phyloP scores from a whole-genome alignment of 2,113 vertebrate genomes.

The Apodemus speciosus region DNA sequence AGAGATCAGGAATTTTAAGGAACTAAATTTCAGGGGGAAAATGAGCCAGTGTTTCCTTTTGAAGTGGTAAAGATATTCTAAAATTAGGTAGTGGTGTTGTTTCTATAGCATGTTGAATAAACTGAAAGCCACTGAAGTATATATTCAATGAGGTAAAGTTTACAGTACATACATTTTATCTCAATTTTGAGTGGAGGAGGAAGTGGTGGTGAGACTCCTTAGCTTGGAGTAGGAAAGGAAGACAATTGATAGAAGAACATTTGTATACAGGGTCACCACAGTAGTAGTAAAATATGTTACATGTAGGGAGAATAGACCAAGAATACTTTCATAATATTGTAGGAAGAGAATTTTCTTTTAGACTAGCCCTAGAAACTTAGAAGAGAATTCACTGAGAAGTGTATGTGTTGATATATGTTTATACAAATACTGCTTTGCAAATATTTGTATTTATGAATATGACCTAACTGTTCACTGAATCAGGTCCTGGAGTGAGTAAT shows the following conservation, averaged over 20 bases:
- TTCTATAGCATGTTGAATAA: neutral
- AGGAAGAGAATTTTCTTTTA: neutral
- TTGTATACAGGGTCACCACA: neutral
- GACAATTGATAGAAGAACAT: neutral
- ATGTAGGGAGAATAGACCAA: neutral
- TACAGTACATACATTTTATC: slow-evolving; percentile 24
- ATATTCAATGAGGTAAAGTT: neutral
- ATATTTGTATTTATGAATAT: neutral
- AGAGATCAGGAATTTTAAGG: neutral
- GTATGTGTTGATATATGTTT: neutral
- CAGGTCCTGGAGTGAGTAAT: neutral
- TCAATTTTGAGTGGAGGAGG: neutral
- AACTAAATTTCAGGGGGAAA: slow-evolving; percentile 40
- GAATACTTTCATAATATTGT: neutral
- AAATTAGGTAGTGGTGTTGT: neutral
- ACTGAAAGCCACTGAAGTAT: slow-evolving; percentile 22
- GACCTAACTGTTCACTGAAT: neutral
- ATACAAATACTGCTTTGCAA: neutral
- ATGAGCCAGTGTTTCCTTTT: slow-evolving; percentile 16
- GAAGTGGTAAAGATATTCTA: slow-evolving; percentile 25
- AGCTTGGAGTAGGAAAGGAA: neutral
- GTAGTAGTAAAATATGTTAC: neutral
- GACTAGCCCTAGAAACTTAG: neutral
- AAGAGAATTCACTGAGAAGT: neutral
- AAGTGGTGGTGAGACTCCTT: neutral